Conservation (phyloP, 2,113 vertebrate genomes). For the Protobothrops mucrosquamatus region DNA sequence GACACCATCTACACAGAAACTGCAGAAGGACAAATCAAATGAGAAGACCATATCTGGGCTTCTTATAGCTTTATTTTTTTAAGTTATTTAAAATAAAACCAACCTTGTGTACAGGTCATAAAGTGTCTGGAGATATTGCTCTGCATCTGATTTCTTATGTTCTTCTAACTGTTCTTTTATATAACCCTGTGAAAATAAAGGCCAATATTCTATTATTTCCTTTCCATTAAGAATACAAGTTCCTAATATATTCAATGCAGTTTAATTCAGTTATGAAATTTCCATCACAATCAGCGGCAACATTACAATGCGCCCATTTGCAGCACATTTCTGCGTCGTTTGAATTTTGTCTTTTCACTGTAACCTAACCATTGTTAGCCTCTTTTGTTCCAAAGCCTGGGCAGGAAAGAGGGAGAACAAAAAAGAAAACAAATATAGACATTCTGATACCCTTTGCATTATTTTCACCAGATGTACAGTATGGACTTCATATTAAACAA, state of each 20-base stretch:
- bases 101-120: constrained; percentile 96
- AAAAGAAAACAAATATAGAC: not conserved
- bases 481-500: not conserved
- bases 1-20: not conserved
- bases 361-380: not conserved
- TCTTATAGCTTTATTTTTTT: not conserved
- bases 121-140: constrained; percentile 97
- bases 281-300: not conserved
- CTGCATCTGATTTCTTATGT: constrained; percentile 87
- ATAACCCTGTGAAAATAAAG: constrained; percentile 75
- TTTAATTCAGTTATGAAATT: not conserved
- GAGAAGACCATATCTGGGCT: not conserved
- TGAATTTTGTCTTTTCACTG: not conserved
- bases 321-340: not conserved
- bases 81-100: constrained; percentile 8
- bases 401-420: too few species aligned
- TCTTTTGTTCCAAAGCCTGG: not conserved
- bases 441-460: not conserved
- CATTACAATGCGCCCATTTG: not conserved
- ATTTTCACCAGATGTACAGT: not conserved
- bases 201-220: not conserved
- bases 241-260: not conserved
- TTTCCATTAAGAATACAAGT: not conserved
- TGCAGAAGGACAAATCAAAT: not conserved
- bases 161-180: constrained; percentile 91